These are phyloP conservation scores for Phymorhynchus buccinoides DNA, from an alignment of 1,140 invertebrate species.

Conservation along the genomic window DNA sequence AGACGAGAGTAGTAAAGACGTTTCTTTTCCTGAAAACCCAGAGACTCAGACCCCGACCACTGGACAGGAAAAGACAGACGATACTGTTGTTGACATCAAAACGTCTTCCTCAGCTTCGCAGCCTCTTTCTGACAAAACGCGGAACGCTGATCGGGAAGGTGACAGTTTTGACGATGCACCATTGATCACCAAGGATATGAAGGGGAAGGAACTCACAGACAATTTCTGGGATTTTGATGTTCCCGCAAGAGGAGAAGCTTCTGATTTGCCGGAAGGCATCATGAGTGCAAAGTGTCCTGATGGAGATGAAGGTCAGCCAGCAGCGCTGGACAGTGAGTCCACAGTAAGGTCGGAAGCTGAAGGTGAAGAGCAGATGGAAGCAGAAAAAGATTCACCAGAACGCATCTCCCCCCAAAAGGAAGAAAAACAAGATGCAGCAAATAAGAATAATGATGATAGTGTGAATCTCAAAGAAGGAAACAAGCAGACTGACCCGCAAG, in stretches of 20 bases:
- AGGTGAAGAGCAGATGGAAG: background rate
- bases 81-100: background rate
- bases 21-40: background rate
- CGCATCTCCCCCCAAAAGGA: background rate
- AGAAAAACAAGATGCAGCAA: background rate
- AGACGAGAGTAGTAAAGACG: background rate
- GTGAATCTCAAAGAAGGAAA: background rate
- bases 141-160: background rate
- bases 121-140: background rate
- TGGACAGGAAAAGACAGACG: background rate
- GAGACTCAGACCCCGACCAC: background rate
- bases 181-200: background rate
- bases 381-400: background rate
- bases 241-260: background rate
- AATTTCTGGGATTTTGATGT: constrained; percentile 36
- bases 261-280: background rate
- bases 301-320: too few species aligned
- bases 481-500: background rate
- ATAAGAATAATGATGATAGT: background rate
- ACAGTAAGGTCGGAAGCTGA: too few species aligned
- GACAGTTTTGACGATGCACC: too few species aligned
- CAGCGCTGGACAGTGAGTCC: too few species aligned
- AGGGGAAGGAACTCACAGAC: background rate
- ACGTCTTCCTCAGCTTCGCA: background rate
- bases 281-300: too few species aligned